These are phyloP conservation scores for Drepana falcataria DNA, from an alignment of 2,888 invertebrate genomes.

Conservation along the genomic window DNA sequence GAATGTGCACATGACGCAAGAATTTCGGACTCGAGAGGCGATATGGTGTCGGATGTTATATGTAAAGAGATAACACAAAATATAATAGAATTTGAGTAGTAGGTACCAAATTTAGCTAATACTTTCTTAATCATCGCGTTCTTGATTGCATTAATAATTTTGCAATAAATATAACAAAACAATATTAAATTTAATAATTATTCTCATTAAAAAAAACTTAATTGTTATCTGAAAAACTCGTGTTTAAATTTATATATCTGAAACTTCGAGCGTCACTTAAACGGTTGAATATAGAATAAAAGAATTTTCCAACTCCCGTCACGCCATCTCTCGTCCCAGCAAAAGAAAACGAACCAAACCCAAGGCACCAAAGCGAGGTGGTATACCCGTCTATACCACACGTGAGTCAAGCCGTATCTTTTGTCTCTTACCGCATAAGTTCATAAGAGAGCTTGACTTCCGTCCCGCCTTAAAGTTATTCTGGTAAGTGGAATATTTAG, in stretches of 20 bases:
- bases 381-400: slow-evolving; percentile 43
- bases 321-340: slow-evolving; percentile 20
- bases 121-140: too few relatives aligned
- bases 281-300: not conserved
- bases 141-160: not conserved
- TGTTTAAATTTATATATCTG: too few relatives aligned
- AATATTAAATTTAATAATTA: too few relatives aligned
- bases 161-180: too few relatives aligned
- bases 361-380: slow-evolving; percentile 65
- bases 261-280: too few relatives aligned
- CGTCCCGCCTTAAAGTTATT: slow-evolving; percentile 90
- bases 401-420: slow-evolving; percentile 61
- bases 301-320: not conserved
- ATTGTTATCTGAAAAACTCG: too few relatives aligned
- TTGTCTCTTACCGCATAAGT: slow-evolving; percentile 93
- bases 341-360: slow-evolving; percentile 52
- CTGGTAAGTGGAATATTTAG: slow-evolving; percentile 91
- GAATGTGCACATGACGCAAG: slow-evolving; percentile 62
- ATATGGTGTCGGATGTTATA: slow-evolving; percentile 1
- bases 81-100: too few relatives aligned
- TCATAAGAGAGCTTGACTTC: slow-evolving; percentile 97
- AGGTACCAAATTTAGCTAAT: too few relatives aligned
- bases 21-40: slow-evolving; percentile 35
- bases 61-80: too few relatives aligned
- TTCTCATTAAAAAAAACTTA: too few relatives aligned